These are phyloP conservation scores for Chrysotoxum bicinctum DNA, from an alignment of 2,888 invertebrate genomes.

Conservation along the genomic window DNA sequence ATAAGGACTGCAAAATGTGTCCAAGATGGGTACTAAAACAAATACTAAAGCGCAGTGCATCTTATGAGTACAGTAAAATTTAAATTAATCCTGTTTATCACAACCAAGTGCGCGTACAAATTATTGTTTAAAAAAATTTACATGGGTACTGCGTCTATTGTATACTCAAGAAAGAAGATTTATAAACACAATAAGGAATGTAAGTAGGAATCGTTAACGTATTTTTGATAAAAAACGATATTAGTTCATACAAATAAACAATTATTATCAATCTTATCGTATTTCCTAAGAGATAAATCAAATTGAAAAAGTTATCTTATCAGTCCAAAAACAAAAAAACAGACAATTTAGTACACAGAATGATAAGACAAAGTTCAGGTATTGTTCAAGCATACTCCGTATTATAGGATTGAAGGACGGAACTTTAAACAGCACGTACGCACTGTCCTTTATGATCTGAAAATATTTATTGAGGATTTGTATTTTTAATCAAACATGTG, in stretches of 20 bases:
- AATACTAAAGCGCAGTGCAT: neutral
- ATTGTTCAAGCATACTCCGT: neutral
- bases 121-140: too few species aligned
- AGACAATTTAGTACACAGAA: neutral
- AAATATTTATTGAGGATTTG: neutral
- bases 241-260: neutral
- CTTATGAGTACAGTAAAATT: neutral
- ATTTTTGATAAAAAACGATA: neutral
- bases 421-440: slow-evolving; percentile 5
- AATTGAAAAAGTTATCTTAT: neutral
- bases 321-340: neutral
- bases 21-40: too few species aligned
- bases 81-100: neutral
- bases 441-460: neutral
- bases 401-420: neutral
- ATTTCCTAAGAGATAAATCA: neutral
- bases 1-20: too few species aligned
- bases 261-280: neutral
- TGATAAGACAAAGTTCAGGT: slow-evolving; percentile 13
- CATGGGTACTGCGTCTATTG: too few species aligned
- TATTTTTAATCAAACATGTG: neutral
- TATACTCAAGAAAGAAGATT: too few species aligned
- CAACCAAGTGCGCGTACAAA: neutral
- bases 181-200: neutral
- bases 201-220: neutral